Base-by-base conservation (phyloP, 2,113 vertebrate species). In the Carassius gibelio region DNA sequence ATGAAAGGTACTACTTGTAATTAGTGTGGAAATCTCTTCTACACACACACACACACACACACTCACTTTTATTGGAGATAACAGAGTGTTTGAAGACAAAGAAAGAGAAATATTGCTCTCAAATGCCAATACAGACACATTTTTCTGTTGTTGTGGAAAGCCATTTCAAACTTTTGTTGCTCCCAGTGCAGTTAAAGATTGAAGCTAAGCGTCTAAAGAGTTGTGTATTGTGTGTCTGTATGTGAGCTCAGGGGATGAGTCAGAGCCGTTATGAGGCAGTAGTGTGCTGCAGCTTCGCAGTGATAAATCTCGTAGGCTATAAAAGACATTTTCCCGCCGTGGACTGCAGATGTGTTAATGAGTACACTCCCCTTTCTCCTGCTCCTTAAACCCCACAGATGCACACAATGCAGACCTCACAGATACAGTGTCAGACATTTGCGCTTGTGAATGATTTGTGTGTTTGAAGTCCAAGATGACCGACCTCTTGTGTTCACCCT, bases 181-280 rank as follows among this genome's bases (percentile, higher is more conserved):
- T 86, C 38, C 52, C 77, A 45, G 19, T 80, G 76, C 52, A 48
- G 57, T 59, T 59, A 55, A 62, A 66, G 72, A 50, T 77, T 36
- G 72, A 77, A 66, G 59, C 52, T 77, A n/a, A 77, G 61, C 61
- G 3, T 84, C n/a, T 52, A 52, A 84, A 79, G 76, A 74, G 52
- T 80, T 74, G 68, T 80, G 64, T 80, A 17, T 59, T 74, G 19
- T 23, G 76, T 23, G 76, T 69, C 23, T 82, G 61, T 36, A 30
- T 38, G 72, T 64, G 69, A 86, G 84, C 69, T 86, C 78, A 21
- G n/a, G 69, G 77, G 84, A 82, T 57, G 84, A 82, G 69, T 81
- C 55, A 75, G 42, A 81, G 64, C 71, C 14, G 61, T 81, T 64
- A 62, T 38, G 84, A 86, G 66, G 42, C 84, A 85, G 84, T 74